Base-by-base conservation (phyloP, 2,113 vertebrate species). In the Lampris incognitus region DNA sequence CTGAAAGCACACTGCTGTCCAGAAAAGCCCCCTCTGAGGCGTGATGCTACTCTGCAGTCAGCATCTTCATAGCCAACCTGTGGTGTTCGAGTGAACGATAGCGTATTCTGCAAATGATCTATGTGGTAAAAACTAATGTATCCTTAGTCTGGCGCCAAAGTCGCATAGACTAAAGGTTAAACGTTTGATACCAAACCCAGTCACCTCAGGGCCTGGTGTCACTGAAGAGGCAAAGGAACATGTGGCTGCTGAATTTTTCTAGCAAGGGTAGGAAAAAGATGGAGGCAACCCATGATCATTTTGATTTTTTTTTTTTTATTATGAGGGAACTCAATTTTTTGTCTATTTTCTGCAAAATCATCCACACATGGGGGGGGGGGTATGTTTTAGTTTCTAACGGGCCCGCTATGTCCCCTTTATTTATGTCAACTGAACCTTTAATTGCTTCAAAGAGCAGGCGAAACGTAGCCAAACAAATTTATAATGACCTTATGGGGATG, bases 131-230 rank as follows among this genome's bases (percentile, higher is more conserved):
- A 60, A 60, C 11, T 1, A 60, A 81, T 85, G 65, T 88, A 78
- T 85, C 42, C 59, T 83, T 72, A 76, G 77, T 85, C 87, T 81
- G 82, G 72, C 87, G 70, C 83, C 64, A 66, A 79, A 80, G 72
- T 86, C 78, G 82, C 40, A 75, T 41, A 87, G 87, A 68, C 76
- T 76, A 84, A 81, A 83, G 24, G 24, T 24, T 24, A 24, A 24
- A 24, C 24, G 24, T 24, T 24, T 24, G 24, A 24, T 24, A 24
- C 24, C 24, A 24, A 24, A 24, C 24, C 24, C 24, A 24, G 24
- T 24, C 24, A 24, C 24, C 24, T 24, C 24, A 24, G 24, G 24
- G 24, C 24, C 24, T 24, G 24, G 38, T 40, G 64, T 13, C 6
- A 65, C 63, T 86, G 39, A 74, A 73, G 83, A 63, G 56, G 64